Evolutionary conservation across 92 coral and sea anemone species (phyloP), one percentile per base, ranked within the genome.

Genomic region (Muricea muricata): DNA sequence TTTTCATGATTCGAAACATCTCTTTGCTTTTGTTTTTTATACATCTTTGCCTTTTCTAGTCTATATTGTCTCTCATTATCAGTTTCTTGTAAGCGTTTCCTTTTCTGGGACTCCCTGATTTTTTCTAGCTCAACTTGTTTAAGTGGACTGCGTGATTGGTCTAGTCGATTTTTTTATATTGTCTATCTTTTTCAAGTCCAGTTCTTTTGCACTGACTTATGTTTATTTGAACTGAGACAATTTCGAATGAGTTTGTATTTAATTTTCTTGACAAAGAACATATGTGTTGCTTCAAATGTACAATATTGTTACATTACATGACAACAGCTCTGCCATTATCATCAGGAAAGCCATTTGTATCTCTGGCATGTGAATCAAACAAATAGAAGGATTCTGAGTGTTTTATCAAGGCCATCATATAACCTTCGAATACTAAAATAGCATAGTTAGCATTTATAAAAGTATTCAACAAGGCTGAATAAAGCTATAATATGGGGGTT

Each of bases 361-460:
- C 26, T 25, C 74, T 25, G 23, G 74, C 74, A 67, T 67, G 74
- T 25, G 74, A 31, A 31, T 67, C 74, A 67, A 67, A 67, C 24
- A 67, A 7, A 31, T 25, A 67, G 41, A 67, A 33, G n/a, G 42
- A 67, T 3, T 67, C 74, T 31, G 23, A 18, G 7, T 31, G 37
- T 10, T 67, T 26, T 26, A 31, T 67, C 7, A 67, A 10, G 74
- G 74, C 37, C 74, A 67, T 67, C 74, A 31, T 67, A 67, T 67
- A 10, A 31, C 74, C 74, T 18, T 67, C 40, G 30, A 67, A 25
- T 67, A 67, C 20, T 26, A 67, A 18, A 1, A 67, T 25, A 8
- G 46, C 74, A 67, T 67, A 25, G 35, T 25, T 67, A 67, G 56
- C 21, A 30, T 67, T 26, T 9, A 18, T 67, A 31, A 67, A 67